These are phyloP conservation scores for Thalassophryne amazonica DNA, from an alignment of 2,797 vertebrate species.

Conservation along the genomic window DNA sequence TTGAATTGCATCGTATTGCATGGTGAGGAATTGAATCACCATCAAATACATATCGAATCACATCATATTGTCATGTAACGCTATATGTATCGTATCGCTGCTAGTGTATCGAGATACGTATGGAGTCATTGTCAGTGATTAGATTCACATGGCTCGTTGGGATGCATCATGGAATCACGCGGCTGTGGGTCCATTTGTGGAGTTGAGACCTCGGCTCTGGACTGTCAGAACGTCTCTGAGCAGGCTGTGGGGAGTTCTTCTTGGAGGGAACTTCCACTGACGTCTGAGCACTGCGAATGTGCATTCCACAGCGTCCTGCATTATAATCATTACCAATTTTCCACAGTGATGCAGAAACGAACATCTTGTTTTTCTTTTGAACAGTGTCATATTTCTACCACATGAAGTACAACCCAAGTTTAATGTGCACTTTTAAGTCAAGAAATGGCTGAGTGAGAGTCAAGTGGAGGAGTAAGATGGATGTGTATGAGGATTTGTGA, in stretches of 20 bases:
- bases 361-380: not conserved
- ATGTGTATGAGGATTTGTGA: not conserved
- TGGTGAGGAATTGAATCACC: no score
- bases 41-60: no score
- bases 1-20: no score
- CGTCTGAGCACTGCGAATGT: conserved; percentile 42
- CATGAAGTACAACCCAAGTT: conserved; percentile 3
- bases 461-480: not conserved
- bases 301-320: conserved; percentile 17
- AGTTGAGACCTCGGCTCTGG: no score
- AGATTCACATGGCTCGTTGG: no score
- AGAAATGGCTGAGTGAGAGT: not conserved
- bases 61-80: no score
- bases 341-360: conserved; percentile 24
- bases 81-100: no score
- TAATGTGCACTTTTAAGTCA: not conserved
- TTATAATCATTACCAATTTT: conserved; percentile 20
- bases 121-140: no score
- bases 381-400: conserved; percentile 2
- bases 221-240: no score
- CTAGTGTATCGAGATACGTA: no score
- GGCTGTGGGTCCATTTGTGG: no score
- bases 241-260: not conserved
- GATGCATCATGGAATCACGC: no score
- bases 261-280: conserved; percentile 63